Conservation (phyloP, 2,797 vertebrate species). For the Danio albolineatus region DNA sequence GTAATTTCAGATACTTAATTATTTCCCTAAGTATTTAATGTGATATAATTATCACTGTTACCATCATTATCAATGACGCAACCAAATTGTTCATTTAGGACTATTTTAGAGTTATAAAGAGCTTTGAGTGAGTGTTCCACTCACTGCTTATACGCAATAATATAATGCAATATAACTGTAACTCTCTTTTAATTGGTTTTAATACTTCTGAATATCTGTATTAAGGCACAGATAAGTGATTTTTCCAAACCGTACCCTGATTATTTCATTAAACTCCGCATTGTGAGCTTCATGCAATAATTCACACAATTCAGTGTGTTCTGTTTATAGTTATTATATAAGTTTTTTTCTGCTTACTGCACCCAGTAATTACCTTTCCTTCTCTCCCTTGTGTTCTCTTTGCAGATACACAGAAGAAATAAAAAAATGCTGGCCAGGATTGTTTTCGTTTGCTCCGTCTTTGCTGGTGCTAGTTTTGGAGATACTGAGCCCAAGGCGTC, state of each 20-base stretch:
- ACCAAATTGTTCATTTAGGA: conserved; percentile 13
- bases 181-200: not conserved
- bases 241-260: not conserved
- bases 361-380: conserved; percentile 21
- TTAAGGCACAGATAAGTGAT: not conserved
- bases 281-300: not conserved
- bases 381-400: conserved; percentile 49
- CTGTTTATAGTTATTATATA: not conserved
- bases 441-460: conserved; percentile 80
- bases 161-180: not conserved
- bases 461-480: conserved; percentile 75
- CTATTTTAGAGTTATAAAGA: not conserved
- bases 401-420: conserved; percentile 69
- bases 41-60: conserved; percentile 4
- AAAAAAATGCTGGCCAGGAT: conserved; percentile 89
- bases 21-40: conserved; percentile 21
- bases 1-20: not conserved
- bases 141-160: not conserved
- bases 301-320: not conserved
- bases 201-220: not conserved
- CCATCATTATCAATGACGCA: conserved; percentile 3
- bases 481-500: conserved; percentile 79
- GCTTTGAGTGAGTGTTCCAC: not conserved
- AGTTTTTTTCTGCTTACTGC: conserved; percentile 1
- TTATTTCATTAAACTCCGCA: conserved; percentile 10